These are phyloP conservation scores for Cenopis cana DNA, from an alignment of 2,888 invertebrate species.

Conservation along the genomic window DNA sequence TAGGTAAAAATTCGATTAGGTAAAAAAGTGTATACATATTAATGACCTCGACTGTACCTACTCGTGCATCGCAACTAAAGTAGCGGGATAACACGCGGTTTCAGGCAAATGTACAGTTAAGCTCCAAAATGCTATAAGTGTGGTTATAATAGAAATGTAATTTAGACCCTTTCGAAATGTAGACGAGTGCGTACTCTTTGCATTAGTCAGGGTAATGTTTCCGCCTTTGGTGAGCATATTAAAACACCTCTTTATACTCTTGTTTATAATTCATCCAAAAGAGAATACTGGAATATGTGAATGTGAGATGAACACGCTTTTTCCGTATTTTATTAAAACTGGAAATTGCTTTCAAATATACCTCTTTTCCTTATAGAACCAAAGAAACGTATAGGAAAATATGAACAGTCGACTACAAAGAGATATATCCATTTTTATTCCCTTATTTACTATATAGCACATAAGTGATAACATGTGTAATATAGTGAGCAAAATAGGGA, in stretches of 20 bases:
- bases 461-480: no score
- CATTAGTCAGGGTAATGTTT: constrained; percentile 5
- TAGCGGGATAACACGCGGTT: neutral
- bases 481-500: no score
- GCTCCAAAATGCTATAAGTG: constrained; percentile 1
- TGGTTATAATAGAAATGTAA: neutral
- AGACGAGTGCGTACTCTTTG: neutral
- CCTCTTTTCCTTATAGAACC: neutral
- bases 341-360: neutral
- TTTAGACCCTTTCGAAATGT: neutral
- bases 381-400: neutral
- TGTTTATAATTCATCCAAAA: constrained; percentile 7
- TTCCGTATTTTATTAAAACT: neutral
- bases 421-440: no score
- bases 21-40: no score
- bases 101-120: neutral
- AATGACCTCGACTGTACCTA: no score
- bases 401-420: no score
- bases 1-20: no score
- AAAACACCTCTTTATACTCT: constrained; percentile 5
- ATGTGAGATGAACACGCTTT: neutral
- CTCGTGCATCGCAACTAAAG: neutral
- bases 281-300: constrained; percentile 6
- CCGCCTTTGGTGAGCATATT: constrained; percentile 2
- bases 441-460: no score